phyloP scores from a whole-genome alignment of 2,113 vertebrate species.

The Melanocharis versteri region DNA sequence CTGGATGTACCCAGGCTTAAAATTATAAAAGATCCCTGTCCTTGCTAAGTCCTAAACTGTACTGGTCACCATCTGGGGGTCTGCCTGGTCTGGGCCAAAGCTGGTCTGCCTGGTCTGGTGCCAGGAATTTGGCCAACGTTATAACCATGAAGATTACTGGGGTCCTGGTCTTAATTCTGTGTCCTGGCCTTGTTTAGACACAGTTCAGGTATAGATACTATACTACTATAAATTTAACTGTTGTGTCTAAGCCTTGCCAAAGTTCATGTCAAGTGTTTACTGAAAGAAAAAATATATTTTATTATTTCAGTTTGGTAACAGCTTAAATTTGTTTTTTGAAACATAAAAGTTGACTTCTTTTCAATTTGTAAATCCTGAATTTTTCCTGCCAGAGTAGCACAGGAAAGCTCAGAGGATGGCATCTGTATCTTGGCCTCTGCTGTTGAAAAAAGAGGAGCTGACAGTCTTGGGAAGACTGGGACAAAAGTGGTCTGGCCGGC shows the following conservation, averaged over 20 bases:
- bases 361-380: background rate
- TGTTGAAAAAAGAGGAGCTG: background rate
- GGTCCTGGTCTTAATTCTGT: background rate
- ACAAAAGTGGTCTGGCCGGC: background rate
- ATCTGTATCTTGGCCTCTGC: background rate
- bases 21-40: background rate
- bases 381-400: background rate
- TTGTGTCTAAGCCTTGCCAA: background rate
- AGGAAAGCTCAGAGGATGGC: background rate
- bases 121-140: background rate
- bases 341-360: background rate
- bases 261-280: background rate
- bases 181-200: background rate
- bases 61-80: background rate
- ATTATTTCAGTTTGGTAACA: background rate
- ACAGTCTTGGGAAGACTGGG: background rate
- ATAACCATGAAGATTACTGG: background rate
- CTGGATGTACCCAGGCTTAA: background rate
- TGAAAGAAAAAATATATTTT: background rate
- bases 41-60: background rate
- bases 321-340: background rate
- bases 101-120: background rate
- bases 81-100: background rate
- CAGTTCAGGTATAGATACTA: background rate
- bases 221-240: background rate